phyloP scores from a whole-genome alignment of 2,888 invertebrate species.

The Cabera pusaria region DNA sequence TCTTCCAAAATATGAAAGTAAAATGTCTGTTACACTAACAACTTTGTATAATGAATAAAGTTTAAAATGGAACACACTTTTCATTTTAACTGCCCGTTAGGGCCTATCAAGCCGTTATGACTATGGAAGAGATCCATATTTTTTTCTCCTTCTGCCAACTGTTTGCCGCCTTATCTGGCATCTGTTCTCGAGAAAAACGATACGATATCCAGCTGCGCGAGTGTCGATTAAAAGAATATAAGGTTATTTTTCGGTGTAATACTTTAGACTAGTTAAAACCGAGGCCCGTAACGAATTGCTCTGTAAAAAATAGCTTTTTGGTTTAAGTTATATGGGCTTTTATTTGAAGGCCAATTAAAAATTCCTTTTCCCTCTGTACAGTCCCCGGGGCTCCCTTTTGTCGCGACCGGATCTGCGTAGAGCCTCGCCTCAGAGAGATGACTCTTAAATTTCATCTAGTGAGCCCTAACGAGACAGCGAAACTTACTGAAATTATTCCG shows the following conservation, averaged over 20 bases:
- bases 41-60: slow-evolving; percentile 57
- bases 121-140: slow-evolving; percentile 38
- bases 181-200: slow-evolving; percentile 39
- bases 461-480: slow-evolving; percentile 61
- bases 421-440: slow-evolving; percentile 50
- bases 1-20: slow-evolving; percentile 53
- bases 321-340: slow-evolving; percentile 56
- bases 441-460: slow-evolving; percentile 70
- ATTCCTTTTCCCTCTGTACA: slow-evolving; percentile 58
- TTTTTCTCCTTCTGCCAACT: slow-evolving; percentile 33
- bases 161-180: slow-evolving; percentile 40
- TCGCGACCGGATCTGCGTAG: slow-evolving; percentile 63
- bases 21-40: slow-evolving; percentile 55
- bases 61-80: slow-evolving; percentile 60
- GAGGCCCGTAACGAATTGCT: slow-evolving; percentile 42
- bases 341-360: slow-evolving; percentile 76
- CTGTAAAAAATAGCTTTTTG: slow-evolving; percentile 47
- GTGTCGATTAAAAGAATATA: slow-evolving; percentile 37
- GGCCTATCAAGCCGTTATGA: slow-evolving; percentile 55
- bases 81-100: slow-evolving; percentile 58
- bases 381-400: slow-evolving; percentile 62
- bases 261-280: slow-evolving; percentile 42
- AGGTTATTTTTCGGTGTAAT: slow-evolving; percentile 33
- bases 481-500: slow-evolving; percentile 37
- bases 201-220: slow-evolving; percentile 32